These are phyloP conservation scores for Agrochola circellaris DNA, from an alignment of 2,888 invertebrate genomes.

Conservation along the genomic window DNA sequence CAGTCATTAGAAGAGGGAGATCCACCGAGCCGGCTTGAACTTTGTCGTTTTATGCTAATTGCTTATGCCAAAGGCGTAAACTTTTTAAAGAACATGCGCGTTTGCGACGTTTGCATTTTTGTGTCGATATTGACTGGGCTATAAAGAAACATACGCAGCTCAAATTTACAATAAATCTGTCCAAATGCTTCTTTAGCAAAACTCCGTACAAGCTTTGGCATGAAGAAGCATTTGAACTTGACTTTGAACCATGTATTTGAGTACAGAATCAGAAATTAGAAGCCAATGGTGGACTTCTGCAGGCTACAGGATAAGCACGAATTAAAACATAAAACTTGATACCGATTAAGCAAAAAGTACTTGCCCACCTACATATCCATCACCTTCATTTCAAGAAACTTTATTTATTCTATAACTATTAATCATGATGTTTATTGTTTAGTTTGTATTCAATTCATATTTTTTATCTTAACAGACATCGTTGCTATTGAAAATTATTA, in stretches of 20 bases:
- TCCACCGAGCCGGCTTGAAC: too few species aligned
- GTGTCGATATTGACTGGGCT: too few species aligned
- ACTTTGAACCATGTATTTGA: neutral
- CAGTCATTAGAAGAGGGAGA: too few species aligned
- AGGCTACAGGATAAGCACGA: neutral
- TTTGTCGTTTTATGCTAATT: too few species aligned
- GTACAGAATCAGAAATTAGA: neutral
- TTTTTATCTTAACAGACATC: neutral
- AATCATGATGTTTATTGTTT: constrained; percentile 18
- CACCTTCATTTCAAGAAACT: constrained; percentile 5
- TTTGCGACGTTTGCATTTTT: too few species aligned
- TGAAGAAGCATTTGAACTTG: neutral
- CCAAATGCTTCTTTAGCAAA: neutral
- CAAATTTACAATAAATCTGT: neutral
- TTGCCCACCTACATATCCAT: constrained; percentile 1
- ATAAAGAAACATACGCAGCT: too few species aligned
- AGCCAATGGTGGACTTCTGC: neutral
- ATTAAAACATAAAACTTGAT: neutral
- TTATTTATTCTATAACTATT: neutral
- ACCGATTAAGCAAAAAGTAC: neutral
- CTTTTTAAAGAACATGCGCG: too few species aligned
- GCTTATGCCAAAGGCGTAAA: too few species aligned
- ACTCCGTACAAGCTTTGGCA: neutral
- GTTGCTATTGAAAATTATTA: constrained; percentile 6
- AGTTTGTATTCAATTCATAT: constrained; percentile 2